Base-by-base conservation (phyloP, 2,797 vertebrate genomes). In the Echeneis naucrates region DNA sequence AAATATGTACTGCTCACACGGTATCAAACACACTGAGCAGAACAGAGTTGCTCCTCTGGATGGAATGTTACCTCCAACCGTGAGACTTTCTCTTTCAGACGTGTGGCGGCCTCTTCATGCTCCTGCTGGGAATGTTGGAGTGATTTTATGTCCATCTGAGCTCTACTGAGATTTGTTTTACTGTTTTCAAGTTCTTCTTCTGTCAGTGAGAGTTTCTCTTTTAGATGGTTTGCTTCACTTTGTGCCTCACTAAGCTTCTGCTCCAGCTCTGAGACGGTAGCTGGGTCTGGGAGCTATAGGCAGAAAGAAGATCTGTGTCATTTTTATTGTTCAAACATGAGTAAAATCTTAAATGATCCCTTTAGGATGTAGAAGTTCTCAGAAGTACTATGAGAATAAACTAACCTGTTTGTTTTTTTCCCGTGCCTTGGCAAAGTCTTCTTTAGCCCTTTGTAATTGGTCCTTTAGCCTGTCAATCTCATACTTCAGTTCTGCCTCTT, bases 21-120 rank as follows among this genome's bases (percentile, higher is more conserved):
- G 17, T 17, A 27, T 59, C 16, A 2, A 24, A 55, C 27, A 75
- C 12, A 21, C 23, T 5, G 26, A 38, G 26, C 9, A 27, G 30
- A 38, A 17, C n/a, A 9, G 17, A 8, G 2, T 11, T n/a, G 30
- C 66, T 14, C 40, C 6, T 35, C 21, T 30, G 23, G 32, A 50
- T 6, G 38, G 5, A 44, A 27, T 21, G 35, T 79, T 82, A 98
- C 97, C 96, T 99, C 97, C 59, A 98, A 85, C 19, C 95, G 95
- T 59, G 91, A 84, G 21, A 97, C 78, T 80, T 94, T 97, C 54
- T 98, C 97, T 79, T 90, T 94, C 38, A 98, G 95, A 14, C 96
- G 93, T 0, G 85, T 62, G 86, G 94, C 95, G 7, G 86, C 82
- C 32, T 91, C 92, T 48, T 95, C 92, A 82, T 96, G 94, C 23